Evolutionary conservation across 2,888 invertebrate species (phyloP), one percentile per base, ranked within the genome.

Genomic region (Andrena minutula): DNA sequence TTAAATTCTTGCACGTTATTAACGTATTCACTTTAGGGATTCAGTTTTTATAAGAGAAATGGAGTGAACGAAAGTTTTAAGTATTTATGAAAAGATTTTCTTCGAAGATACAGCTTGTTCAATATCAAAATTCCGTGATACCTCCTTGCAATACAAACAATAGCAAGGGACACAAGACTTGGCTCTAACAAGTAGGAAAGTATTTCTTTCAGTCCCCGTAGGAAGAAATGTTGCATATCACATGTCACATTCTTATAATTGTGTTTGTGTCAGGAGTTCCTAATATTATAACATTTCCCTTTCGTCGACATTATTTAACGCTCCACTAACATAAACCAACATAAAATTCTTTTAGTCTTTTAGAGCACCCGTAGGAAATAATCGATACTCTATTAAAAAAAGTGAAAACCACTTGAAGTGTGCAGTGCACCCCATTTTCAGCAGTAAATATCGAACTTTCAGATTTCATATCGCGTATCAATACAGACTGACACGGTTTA

Each of bases 381-480:
- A 41, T 41, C 41, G 12, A 5, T 41, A 41, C 41, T 41, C 41
- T 41, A 41, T 41, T 4, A 60, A 16, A 60, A 60, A 28, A 16
- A 32, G 32, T 28, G 7, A 28, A 12, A 20, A 60, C 7, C 6
- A 28, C 30, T 28, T n/a, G 28, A 60, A 6, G 16, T 2, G 58
- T 30, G 28, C 20, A n/a, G 12, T 58, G n/a, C n/a, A 60, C 28
- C 8, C 28, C 56, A 26, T 1, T 26, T 30, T 8, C n/a, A 30
- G 8, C 12, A 56, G 16, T 41, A 41, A 41, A 41, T 41, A 16
- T 41, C 53, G 53, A 53, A 53, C 20, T 20, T 53, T 53, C 23
- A 56, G 56, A 20, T 30, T 49, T 26, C 26, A 6, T 65, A 73
- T 73, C 74, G 8, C 8, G 49, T 51, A 66, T 74, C 77, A 74